Conservation (phyloP, 2,113 vertebrate species). For the Geococcyx californianus region DNA sequence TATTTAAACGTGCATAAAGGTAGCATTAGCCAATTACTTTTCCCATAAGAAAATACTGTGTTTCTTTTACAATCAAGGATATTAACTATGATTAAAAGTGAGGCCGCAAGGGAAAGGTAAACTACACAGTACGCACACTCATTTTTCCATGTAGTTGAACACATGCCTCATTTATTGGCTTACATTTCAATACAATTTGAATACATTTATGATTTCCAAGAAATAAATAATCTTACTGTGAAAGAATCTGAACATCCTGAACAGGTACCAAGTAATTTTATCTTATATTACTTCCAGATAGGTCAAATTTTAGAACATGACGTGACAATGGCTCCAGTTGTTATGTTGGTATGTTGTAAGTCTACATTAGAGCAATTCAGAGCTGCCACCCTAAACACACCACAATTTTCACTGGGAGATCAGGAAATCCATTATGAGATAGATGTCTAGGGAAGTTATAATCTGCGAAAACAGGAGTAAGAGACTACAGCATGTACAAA, state of each 20-base stretch:
- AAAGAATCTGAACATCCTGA: background rate
- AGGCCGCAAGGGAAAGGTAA: background rate
- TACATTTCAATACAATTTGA: background rate
- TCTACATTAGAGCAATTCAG: background rate
- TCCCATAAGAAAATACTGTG: background rate
- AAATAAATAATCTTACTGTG: background rate
- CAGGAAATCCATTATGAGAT: background rate
- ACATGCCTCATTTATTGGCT: background rate
- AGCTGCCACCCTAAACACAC: background rate
- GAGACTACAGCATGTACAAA: background rate
- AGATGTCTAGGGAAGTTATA: background rate
- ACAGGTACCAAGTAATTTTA: background rate
- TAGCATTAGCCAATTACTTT: background rate
- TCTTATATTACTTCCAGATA: rapidly evolving
- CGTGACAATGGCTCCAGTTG: background rate
- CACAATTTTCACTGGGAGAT: background rate
- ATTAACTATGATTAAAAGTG: background rate
- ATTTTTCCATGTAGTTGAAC: background rate
- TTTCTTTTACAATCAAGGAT: background rate
- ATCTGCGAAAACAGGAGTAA: rapidly evolving
- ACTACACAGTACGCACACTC: rapidly evolving
- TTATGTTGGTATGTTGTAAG: background rate
- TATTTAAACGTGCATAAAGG: background rate
- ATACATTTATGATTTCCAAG: background rate
- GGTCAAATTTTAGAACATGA: background rate